Percentiles rank a stretch among this genome's conserved stretches.
These are phyloP conservation scores for Dendropsophus ebraccatus DNA, from an alignment of 2,113 vertebrate species.

Conservation along the genomic window DNA sequence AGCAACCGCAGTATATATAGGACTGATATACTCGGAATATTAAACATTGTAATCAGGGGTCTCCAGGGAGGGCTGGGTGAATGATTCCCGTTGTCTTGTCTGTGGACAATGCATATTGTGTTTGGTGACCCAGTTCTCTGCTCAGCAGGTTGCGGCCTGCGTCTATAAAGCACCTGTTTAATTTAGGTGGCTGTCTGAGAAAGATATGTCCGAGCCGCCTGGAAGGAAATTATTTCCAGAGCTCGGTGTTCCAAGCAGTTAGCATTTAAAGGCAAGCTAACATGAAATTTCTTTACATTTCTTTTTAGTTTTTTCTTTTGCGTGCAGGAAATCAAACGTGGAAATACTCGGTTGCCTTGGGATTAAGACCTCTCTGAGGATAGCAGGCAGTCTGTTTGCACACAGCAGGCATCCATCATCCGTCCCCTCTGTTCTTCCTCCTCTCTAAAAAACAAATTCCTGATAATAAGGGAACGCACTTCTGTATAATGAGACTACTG, in stretches of 20 bases:
- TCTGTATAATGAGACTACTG: neutral
- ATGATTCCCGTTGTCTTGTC: neutral
- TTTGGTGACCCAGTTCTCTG: slow-evolving; percentile 22
- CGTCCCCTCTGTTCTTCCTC: neutral
- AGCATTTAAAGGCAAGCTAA: neutral
- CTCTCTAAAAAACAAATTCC: slow-evolving; percentile 3
- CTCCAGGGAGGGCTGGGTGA: neutral
- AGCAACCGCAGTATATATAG: neutral
- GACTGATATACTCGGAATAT: neutral
- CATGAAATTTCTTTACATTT: neutral
- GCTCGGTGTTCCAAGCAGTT: slow-evolving; percentile 8
- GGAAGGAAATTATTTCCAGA: neutral
- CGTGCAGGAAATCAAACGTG: neutral
- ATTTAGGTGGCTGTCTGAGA: slow-evolving; percentile 23
- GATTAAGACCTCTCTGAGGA: neutral
- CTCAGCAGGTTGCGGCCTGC: neutral
- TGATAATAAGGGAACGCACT: neutral
- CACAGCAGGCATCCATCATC: slow-evolving; percentile 5
- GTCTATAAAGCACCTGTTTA: slow-evolving; percentile 37
- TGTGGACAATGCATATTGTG: neutral
- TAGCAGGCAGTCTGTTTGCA: neutral
- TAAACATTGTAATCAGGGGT: neutral
- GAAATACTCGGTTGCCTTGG: neutral
- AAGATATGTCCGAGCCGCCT: neutral
- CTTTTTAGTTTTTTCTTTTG: neutral